These are phyloP conservation scores for Synergus umbraculus DNA, from an alignment of 2,888 invertebrate species.

Conservation along the genomic window DNA sequence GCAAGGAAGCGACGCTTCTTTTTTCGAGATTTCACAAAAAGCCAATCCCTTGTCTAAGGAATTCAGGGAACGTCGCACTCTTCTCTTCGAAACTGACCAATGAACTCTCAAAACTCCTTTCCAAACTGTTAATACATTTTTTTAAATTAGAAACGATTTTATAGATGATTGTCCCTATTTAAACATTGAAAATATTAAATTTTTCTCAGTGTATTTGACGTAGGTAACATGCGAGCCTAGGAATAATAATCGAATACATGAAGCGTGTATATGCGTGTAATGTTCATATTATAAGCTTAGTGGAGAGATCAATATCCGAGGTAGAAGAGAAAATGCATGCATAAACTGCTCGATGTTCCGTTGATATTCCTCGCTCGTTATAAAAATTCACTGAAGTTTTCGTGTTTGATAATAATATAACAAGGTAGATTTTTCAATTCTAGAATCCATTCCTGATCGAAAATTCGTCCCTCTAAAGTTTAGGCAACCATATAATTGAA, in stretches of 20 bases:
- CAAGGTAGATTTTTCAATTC: background rate
- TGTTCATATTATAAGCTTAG: slow-evolving; percentile 7
- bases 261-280: background rate
- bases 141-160: slow-evolving; percentile 43
- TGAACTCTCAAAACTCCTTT: slow-evolving; percentile 36
- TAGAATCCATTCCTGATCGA: too few relatives aligned
- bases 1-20: slow-evolving; percentile 48
- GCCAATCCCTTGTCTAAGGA: slow-evolving; percentile 45
- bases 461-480: too few relatives aligned
- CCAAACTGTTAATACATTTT: slow-evolving; percentile 43
- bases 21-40: slow-evolving; percentile 50
- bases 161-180: too few relatives aligned
- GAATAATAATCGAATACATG: slow-evolving; percentile 9
- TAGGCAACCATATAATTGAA: too few relatives aligned
- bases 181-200: too few relatives aligned
- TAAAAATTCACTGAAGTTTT: background rate
- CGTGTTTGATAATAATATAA: background rate
- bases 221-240: background rate
- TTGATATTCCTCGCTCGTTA: background rate
- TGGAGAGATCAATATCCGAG: slow-evolving; percentile 8
- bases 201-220: background rate
- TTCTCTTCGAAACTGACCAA: background rate
- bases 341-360: background rate
- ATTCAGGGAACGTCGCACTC: slow-evolving; percentile 49
- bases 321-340: slow-evolving; percentile 13